phyloP scores from a whole-genome alignment of 2,797 vertebrate species.

The Mionectes olivaceus region DNA sequence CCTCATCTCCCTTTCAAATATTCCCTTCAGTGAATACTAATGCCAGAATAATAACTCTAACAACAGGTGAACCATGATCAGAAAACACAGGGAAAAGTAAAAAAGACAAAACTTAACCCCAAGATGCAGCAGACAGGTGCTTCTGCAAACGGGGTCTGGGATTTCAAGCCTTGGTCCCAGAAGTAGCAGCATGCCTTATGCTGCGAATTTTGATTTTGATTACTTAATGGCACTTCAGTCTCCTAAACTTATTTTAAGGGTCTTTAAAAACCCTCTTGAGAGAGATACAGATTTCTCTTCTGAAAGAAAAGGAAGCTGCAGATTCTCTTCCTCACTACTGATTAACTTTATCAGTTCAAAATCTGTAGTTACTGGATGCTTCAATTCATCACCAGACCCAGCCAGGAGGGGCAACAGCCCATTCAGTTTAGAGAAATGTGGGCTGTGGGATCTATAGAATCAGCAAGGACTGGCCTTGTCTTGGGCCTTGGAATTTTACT shows the following conservation, averaged over 20 bases:
- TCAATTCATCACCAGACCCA: not conserved
- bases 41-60: not conserved
- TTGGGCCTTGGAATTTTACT: not conserved
- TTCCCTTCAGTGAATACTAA: not conserved
- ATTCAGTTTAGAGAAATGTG: not conserved
- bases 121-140: not conserved
- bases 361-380: not conserved
- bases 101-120: not conserved
- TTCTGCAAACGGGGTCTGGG: not conserved
- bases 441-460: not conserved
- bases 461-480: not conserved
- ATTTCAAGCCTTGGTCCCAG: not conserved
- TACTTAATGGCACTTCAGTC: conserved; percentile 30
- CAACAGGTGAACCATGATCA: not conserved
- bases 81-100: not conserved
- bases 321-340: not conserved
- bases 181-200: accelerated
- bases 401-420: not conserved
- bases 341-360: not conserved
- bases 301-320: conserved; percentile 11
- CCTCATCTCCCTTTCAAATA: not conserved
- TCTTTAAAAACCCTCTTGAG: conserved; percentile 34
- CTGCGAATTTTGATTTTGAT: not conserved
- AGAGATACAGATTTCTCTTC: not conserved
- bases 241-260: not conserved